A percentile compares a stretch with the other conserved stretches of the same genome.
These are phyloP conservation scores for Rhodinocichla rosea DNA, from an alignment of 2,113 vertebrate species.

Conservation along the genomic window DNA sequence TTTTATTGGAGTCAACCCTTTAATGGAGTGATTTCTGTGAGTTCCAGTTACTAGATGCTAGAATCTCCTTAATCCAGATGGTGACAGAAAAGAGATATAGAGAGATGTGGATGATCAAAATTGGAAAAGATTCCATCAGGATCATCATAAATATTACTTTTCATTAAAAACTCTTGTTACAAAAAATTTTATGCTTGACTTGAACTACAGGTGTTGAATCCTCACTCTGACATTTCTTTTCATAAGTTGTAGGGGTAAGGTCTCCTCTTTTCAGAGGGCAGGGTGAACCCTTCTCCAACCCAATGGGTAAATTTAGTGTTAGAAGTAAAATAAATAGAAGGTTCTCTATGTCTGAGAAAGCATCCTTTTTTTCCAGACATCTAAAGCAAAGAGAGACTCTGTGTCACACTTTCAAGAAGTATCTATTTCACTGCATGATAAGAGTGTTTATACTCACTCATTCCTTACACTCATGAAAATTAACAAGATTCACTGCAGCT, in stretches of 20 bases:
- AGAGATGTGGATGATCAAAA: neutral
- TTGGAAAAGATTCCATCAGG: neutral
- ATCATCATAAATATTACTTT: neutral
- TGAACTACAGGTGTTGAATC: neutral
- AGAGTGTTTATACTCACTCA: neutral
- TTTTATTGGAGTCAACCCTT: neutral
- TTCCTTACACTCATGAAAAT: neutral
- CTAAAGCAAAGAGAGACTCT: neutral
- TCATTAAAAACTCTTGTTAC: neutral
- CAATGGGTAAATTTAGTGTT: neutral
- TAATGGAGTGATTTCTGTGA: neutral
- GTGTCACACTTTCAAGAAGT: neutral
- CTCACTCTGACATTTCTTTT: rapidly evolving
- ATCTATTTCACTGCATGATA: neutral
- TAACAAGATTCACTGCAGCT: neutral
- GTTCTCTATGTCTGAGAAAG: neutral
- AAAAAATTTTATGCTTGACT: neutral
- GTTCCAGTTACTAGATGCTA: neutral
- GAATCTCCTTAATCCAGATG: neutral
- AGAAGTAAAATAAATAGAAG: neutral
- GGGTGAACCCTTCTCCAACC: neutral
- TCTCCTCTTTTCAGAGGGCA: neutral
- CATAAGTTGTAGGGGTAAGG: neutral
- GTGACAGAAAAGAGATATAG: neutral
- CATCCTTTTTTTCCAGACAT: neutral